Percentiles rank a stretch among this genome's conserved stretches.
phyloP scores from a whole-genome alignment of 2,888 invertebrate species.

The Apocheima hispidaria region DNA sequence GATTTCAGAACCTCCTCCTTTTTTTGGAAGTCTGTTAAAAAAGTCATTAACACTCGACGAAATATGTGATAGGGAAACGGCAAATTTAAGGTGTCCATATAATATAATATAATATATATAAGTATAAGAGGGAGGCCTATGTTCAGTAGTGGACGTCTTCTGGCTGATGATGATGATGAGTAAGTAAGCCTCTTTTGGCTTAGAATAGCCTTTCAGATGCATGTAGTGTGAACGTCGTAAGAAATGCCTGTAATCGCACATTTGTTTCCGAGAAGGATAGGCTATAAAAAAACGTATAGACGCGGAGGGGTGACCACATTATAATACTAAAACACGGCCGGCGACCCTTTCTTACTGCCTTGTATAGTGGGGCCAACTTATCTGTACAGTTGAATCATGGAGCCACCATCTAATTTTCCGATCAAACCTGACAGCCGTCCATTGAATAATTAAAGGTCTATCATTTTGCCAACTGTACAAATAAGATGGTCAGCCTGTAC shows the following conservation, averaged over 20 bases:
- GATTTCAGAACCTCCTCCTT: too few relatives aligned
- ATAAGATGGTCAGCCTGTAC: constrained; percentile 42
- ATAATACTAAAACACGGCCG: constrained; percentile 77
- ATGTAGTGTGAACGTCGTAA: constrained; percentile 37
- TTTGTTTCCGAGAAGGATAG: constrained; percentile 71
- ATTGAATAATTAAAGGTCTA: not conserved
- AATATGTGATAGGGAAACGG: too few relatives aligned
- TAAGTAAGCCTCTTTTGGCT: too few relatives aligned
- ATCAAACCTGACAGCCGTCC: not conserved
- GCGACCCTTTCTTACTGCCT: constrained; percentile 65
- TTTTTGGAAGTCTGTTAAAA: too few relatives aligned
- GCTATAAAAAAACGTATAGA: constrained; percentile 71
- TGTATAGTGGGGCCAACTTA: constrained; percentile 39
- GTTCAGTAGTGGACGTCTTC: too few relatives aligned
- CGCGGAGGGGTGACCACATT: constrained; percentile 72
- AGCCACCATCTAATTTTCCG: not conserved
- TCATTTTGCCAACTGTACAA: not conserved
- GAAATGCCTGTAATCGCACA: constrained; percentile 57
- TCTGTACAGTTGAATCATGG: not conserved
- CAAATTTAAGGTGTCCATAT: too few relatives aligned
- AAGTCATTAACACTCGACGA: too few relatives aligned
- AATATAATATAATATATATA: too few relatives aligned
- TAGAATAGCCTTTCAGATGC: too few relatives aligned
- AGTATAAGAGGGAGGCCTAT: too few relatives aligned
- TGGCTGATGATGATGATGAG: too few relatives aligned